Evolutionary conservation across 2,113 vertebrate genomes (phyloP).

Genomic region (Egretta garzetta): DNA sequence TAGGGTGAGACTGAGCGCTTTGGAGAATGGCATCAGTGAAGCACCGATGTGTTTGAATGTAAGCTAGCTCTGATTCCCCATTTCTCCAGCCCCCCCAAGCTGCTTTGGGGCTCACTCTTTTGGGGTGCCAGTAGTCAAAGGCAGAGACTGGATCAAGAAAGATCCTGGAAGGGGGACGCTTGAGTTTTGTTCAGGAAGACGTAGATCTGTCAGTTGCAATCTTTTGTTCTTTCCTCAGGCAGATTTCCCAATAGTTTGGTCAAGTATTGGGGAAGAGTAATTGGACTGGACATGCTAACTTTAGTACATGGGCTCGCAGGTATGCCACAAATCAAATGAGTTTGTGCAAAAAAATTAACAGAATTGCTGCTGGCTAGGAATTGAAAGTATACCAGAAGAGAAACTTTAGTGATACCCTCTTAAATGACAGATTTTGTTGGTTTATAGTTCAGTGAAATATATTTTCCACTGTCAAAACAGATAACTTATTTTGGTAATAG

Average conservation of each 20-base stretch:
- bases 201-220: not conserved
- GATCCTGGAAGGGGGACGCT: not conserved
- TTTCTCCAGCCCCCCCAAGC: not conserved
- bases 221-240: not conserved
- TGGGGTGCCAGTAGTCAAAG: not conserved
- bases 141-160: not conserved
- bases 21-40: not conserved
- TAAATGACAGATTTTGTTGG: conserved; percentile 33
- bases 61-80: not conserved
- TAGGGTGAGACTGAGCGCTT: not conserved
- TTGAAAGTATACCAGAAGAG: not conserved
- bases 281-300: not conserved
- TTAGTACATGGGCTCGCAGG: not conserved
- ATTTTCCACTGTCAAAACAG: conserved; percentile 54
- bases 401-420: not conserved
- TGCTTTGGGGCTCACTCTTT: not conserved
- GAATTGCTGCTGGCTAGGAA: not conserved
- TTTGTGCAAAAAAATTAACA: not conserved
- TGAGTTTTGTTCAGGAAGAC: not conserved
- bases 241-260: not conserved
- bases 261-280: not conserved
- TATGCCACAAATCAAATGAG: conserved; percentile 8
- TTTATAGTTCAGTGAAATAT: conserved; percentile 35
- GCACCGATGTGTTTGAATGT: not conserved
- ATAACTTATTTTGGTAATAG: conserved; percentile 53